These are phyloP conservation scores for Coptodon rendalli DNA, from an alignment of 2,113 vertebrate genomes.

Conservation along the genomic window DNA sequence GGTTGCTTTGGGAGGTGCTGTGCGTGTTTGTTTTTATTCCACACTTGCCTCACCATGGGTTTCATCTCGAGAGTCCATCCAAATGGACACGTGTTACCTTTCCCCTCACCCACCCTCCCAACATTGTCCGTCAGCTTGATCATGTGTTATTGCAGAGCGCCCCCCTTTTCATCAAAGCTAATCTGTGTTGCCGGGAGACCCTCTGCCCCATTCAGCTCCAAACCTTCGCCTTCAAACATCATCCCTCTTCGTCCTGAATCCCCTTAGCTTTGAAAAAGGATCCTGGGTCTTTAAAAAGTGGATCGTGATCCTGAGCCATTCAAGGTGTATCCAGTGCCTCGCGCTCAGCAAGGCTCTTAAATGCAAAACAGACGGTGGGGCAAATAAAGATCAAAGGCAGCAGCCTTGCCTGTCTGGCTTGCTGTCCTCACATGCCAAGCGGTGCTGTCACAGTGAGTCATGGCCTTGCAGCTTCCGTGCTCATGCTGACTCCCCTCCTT, in stretches of 20 bases:
- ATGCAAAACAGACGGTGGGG: slow-evolving; percentile 75
- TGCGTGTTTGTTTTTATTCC: slow-evolving; percentile 37
- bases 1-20: neutral
- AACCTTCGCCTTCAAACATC: slow-evolving; percentile 43
- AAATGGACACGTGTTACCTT: slow-evolving; percentile 18
- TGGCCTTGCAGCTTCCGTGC: slow-evolving; percentile 46
- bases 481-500: neutral
- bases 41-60: slow-evolving; percentile 19
- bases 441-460: slow-evolving; percentile 74
- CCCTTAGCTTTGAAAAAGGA: slow-evolving; percentile 69
- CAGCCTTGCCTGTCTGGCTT: slow-evolving; percentile 50
- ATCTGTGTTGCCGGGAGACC: slow-evolving; percentile 49
- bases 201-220: neutral
- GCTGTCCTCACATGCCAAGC: slow-evolving; percentile 72
- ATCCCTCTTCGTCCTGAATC: slow-evolving; percentile 40
- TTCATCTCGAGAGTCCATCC: slow-evolving; percentile 27
- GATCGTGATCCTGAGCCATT: slow-evolving; percentile 49
- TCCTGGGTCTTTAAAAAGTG: slow-evolving; percentile 65
- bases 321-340: slow-evolving; percentile 73
- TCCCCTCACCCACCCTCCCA: slow-evolving; percentile 18
- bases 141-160: slow-evolving; percentile 37
- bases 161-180: slow-evolving; percentile 51
- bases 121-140: slow-evolving; percentile 33
- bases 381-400: slow-evolving; percentile 77
- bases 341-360: slow-evolving; percentile 70